phyloP scores from a whole-genome alignment of 2,797 vertebrate species.

The Loris lydekkerianus region DNA sequence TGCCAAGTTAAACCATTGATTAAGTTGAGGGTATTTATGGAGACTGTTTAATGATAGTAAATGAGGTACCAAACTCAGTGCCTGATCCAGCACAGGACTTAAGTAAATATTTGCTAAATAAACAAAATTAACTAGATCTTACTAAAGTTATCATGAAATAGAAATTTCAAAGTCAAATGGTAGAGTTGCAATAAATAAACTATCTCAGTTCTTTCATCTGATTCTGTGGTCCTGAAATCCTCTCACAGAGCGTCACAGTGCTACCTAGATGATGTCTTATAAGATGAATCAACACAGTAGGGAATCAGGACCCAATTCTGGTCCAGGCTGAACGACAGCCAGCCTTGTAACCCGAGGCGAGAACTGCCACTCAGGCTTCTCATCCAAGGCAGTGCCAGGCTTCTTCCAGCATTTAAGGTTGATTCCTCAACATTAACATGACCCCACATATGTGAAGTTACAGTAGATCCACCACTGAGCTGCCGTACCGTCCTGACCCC shows the following conservation, averaged over 20 bases:
- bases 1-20: background rate
- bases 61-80: background rate
- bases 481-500: background rate
- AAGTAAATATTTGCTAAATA: constrained; percentile 26
- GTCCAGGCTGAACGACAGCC: background rate
- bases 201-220: background rate
- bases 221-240: background rate
- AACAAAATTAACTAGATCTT: constrained; percentile 60
- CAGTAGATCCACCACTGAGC: background rate
- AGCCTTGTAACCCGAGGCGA: background rate
- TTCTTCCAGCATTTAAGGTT: background rate
- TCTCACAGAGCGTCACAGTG: background rate
- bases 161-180: constrained; percentile 17
- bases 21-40: constrained; percentile 38
- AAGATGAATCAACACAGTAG: background rate
- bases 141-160: constrained; percentile 39
- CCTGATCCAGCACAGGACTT: background rate
- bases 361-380: background rate
- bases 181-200: background rate
- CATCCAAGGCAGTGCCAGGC: background rate
- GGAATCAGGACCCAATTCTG: background rate
- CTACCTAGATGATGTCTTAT: background rate
- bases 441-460: background rate
- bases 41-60: constrained; percentile 54
- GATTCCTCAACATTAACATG: constrained; percentile 32